Evolutionary conservation across 2,888 invertebrate genomes (phyloP).

Genomic region (Eudemis profundana): DNA sequence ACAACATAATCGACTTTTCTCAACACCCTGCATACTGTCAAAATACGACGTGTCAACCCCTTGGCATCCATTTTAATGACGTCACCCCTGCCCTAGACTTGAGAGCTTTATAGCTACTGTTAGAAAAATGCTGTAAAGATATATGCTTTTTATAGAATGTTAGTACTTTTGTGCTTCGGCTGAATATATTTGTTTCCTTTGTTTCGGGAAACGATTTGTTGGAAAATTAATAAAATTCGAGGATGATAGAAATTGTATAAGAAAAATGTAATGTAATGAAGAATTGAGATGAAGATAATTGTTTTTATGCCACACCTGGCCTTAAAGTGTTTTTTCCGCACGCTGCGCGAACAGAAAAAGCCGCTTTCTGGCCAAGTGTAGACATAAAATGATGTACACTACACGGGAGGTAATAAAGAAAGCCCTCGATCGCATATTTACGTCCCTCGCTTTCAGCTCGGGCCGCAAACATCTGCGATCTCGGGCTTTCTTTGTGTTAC

Average conservation of each 20-base stretch:
- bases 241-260: neutral
- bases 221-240: neutral
- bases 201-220: neutral
- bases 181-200: neutral
- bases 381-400: too few relatives aligned
- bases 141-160: neutral
- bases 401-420: too few relatives aligned
- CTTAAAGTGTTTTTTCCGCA: too few relatives aligned
- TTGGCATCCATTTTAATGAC: conserved; percentile 75
- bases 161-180: neutral
- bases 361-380: too few relatives aligned
- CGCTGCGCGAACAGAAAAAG: too few relatives aligned
- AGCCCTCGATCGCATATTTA: too few relatives aligned
- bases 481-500: too few relatives aligned
- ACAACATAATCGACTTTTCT: neutral
- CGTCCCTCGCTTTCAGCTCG: too few relatives aligned
- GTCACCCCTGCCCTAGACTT: conserved; percentile 65
- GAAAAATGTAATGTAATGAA: neutral
- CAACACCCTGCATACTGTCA: conserved; percentile 62
- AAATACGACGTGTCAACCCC: conserved; percentile 57
- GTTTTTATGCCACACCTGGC: too few relatives aligned
- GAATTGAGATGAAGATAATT: too few relatives aligned
- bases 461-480: too few relatives aligned
- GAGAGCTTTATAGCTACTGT: conserved; percentile 53
- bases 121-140: neutral